A percentile compares a stretch with the other conserved stretches of the same genome.
Evolutionary conservation across 2,888 invertebrate species (phyloP).

Genomic region (Trisateles emortualis): DNA sequence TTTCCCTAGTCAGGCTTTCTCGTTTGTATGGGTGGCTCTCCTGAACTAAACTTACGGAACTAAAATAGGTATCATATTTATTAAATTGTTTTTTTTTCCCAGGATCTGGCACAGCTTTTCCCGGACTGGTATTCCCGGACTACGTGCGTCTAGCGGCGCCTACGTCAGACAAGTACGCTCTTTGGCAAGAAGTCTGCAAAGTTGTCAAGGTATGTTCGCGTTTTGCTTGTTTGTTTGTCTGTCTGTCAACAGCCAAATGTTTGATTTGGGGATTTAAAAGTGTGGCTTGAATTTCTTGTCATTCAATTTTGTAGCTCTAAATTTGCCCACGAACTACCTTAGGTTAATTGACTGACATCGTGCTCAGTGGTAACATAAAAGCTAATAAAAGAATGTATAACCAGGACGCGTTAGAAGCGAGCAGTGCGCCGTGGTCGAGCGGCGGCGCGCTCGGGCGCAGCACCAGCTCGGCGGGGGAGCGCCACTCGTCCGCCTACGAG

Average conservation of each 20-base stretch:
- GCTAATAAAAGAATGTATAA: no score
- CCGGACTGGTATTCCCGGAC: conserved; percentile 88
- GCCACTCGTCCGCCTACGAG: conserved; percentile 94
- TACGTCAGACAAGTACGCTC: conserved; percentile 91
- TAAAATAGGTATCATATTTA: no score
- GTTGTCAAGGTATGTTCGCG: conserved; percentile 88
- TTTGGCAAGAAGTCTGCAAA: conserved; percentile 94
- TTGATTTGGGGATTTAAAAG: no score
- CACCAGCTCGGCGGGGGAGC: conserved; percentile 97
- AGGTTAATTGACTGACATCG: no score
- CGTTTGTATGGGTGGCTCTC: no score
- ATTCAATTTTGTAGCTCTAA: no score
- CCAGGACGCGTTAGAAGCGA: conserved; percentile 92
- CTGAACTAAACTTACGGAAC: no score
- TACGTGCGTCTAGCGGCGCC: conserved; percentile 93
- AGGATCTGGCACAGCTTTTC: conserved; percentile 74
- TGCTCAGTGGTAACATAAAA: no score
- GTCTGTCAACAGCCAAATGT: no score
- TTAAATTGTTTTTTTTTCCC: neutral
- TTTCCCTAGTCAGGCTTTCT: no score
- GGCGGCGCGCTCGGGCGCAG: conserved; percentile 95
- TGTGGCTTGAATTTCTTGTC: no score
- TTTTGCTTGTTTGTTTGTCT: neutral
- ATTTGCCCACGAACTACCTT: no score
- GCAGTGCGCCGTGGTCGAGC: conserved; percentile 70